phyloP scores from a whole-genome alignment of 2,888 invertebrate genomes.

The Drosophila cognata region DNA sequence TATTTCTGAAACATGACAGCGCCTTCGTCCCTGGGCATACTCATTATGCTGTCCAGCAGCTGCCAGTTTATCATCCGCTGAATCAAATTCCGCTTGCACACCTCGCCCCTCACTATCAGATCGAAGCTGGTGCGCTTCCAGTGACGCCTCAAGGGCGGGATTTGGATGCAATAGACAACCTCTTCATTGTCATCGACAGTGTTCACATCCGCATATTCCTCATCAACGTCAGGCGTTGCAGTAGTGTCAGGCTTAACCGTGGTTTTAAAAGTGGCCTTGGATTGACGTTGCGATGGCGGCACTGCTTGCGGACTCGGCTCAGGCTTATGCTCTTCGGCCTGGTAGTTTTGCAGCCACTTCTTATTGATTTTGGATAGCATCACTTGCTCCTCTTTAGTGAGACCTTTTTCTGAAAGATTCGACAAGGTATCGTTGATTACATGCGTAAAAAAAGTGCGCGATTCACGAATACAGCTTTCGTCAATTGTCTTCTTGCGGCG shows the following conservation, averaged over 20 bases:
- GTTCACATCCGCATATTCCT: neutral
- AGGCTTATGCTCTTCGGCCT: neutral
- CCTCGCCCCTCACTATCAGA: conserved; percentile 7
- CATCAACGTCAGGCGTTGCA: neutral
- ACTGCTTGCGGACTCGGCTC: neutral
- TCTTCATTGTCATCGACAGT: conserved; percentile 19
- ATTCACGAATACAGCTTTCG: conserved; percentile 22
- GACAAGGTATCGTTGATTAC: conserved; percentile 6
- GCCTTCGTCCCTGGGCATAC: conserved; percentile 10
- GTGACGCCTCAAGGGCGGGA: conserved; percentile 15
- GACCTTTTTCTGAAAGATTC: neutral
- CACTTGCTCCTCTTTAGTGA: neutral
- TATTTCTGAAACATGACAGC: conserved; percentile 3
- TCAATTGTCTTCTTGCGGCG: neutral
- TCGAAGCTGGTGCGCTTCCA: conserved; percentile 32
- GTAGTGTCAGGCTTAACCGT: neutral
- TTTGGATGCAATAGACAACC: conserved; percentile 15
- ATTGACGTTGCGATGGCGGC: neutral
- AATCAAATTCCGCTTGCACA: conserved; percentile 28
- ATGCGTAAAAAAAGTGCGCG: conserved; percentile 19
- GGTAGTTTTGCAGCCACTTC: conserved; percentile 14
- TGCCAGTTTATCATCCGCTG: conserved; percentile 25
- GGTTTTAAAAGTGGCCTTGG: neutral
- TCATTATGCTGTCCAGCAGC: conserved; percentile 41
- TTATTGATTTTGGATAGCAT: conserved; percentile 4